These are phyloP conservation scores for Mungos mungo DNA, from an alignment of 2,113 vertebrate species.

Conservation along the genomic window DNA sequence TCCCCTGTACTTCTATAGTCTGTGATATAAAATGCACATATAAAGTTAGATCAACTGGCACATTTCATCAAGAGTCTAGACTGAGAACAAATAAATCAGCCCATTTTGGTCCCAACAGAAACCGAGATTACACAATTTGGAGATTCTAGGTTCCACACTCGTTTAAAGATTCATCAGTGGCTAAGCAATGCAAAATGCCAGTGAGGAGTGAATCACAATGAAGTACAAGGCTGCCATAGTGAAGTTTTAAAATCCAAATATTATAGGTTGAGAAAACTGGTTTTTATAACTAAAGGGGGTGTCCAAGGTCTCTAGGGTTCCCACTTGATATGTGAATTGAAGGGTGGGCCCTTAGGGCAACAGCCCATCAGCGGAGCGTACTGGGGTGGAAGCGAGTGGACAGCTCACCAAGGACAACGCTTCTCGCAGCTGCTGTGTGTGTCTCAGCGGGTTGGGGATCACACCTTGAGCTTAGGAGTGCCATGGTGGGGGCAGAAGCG, in stretches of 20 bases:
- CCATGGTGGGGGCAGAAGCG: neutral
- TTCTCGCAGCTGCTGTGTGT: neutral
- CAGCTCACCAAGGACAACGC: accelerated
- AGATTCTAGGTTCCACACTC: neutral
- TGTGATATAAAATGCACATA: neutral
- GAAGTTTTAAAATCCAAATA: neutral
- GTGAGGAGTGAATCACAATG: neutral
- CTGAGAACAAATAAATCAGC: neutral
- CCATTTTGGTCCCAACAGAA: neutral
- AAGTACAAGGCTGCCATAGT: neutral
- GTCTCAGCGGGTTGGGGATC: neutral
- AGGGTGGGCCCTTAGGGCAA: neutral
- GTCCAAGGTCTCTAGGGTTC: neutral
- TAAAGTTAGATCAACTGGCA: neutral
- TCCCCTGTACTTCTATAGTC: neutral
- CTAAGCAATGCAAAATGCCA: neutral
- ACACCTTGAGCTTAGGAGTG: neutral
- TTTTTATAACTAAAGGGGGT: neutral
- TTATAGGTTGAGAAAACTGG: neutral
- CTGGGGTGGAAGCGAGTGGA: neutral
- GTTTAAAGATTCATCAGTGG: neutral
- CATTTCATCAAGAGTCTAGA: neutral
- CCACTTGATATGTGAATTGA: neutral
- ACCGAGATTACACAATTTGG: neutral
- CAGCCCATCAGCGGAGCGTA: too few species aligned